These are phyloP conservation scores for Buphagus erythrorhynchus DNA, from an alignment of 2,797 vertebrate species.

Conservation along the genomic window DNA sequence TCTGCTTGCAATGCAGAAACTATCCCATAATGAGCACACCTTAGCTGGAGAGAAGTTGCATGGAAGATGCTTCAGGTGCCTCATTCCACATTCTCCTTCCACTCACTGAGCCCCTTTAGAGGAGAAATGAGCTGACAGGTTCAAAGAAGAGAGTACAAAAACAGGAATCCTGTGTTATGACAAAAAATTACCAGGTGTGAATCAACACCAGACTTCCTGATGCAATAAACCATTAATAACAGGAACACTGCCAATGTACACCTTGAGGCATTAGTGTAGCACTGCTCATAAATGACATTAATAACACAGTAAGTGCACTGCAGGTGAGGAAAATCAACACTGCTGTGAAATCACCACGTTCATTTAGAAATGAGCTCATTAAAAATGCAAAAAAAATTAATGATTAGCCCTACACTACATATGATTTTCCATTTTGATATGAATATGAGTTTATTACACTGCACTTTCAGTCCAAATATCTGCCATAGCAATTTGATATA, in stretches of 20 bases:
- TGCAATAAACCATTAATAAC: fast-evolving
- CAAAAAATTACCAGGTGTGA: background rate
- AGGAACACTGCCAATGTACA: background rate
- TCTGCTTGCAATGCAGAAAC: background rate
- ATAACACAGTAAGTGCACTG: background rate
- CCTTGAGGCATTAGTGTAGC: background rate
- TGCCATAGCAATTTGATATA: background rate
- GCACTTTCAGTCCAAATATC: background rate
- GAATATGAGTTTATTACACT: background rate
- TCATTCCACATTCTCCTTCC: background rate
- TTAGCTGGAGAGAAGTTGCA: background rate
- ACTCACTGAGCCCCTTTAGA: background rate
- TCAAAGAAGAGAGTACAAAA: background rate
- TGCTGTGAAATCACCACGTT: background rate
- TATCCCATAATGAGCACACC: background rate
- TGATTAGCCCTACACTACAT: background rate
- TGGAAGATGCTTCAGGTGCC: background rate
- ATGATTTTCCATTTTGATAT: background rate
- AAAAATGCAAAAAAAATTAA: background rate
- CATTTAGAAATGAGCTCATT: background rate
- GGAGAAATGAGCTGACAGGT: background rate
- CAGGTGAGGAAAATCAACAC: background rate
- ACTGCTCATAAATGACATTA: background rate
- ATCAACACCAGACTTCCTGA: background rate
- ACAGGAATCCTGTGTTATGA: background rate